A percentile compares a stretch with the other conserved stretches of the same genome.
phyloP scores from a whole-genome alignment of 2,797 vertebrate genomes.

The Gila robusta region DNA sequence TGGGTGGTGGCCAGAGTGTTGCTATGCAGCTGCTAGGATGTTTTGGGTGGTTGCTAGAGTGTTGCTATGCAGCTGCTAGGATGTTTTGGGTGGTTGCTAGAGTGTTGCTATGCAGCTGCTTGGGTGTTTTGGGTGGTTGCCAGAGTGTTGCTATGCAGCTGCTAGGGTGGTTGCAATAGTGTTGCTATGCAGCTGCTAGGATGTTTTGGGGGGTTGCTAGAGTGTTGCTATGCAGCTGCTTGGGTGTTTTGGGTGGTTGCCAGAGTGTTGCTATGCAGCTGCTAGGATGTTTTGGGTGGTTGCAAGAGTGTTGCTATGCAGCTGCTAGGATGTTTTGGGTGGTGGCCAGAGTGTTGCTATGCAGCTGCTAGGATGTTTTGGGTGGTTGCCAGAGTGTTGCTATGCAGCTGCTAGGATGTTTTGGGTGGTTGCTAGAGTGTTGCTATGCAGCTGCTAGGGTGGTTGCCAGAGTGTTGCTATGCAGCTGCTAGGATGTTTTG shows the following conservation, averaged over 20 bases:
- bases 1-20: neutral
- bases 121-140: neutral
- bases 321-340: neutral
- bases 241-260: neutral
- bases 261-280: neutral
- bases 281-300: neutral
- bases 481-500: neutral
- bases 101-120: neutral
- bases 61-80: neutral
- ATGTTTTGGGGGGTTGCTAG: fast-evolving
- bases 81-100: neutral
- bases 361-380: neutral
- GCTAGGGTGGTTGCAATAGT: neutral
- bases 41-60: neutral
- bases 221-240: neutral
- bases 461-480: neutral
- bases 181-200: neutral
- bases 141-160: neutral
- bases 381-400: fast-evolving
- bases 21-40: neutral
- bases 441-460: neutral
- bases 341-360: neutral
- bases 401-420: neutral
- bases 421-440: neutral
- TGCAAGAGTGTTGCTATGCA: neutral